phyloP scores from a whole-genome alignment of 1,140 invertebrate species.

The Hyphantria cunea region DNA sequence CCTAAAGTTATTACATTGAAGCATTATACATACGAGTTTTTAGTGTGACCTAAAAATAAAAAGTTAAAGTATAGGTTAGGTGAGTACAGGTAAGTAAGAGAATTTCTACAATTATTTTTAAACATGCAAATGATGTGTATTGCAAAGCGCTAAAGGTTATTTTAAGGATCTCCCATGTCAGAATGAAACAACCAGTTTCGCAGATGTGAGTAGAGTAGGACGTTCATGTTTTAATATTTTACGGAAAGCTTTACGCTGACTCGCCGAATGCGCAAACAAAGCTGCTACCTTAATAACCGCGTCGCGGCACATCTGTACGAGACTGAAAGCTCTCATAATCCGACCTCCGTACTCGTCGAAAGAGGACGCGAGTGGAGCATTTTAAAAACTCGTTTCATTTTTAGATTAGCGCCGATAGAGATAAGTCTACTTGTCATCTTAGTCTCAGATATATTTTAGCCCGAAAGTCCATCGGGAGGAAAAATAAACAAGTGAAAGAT shows the following conservation, averaged over 20 bases:
- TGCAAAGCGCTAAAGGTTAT: conserved; percentile 2
- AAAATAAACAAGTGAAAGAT: conserved; percentile 73
- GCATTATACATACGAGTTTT: too few relatives aligned
- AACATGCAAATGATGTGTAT: neutral
- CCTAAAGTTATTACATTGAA: conserved; percentile 10
- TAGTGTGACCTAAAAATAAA: neutral
- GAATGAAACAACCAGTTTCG: conserved; percentile 4
- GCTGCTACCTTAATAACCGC: conserved; percentile 70
- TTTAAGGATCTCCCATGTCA: conserved; percentile 11
- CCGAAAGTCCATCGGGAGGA: conserved; percentile 53
- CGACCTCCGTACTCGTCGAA: conserved; percentile 39
- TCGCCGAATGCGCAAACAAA: conserved; percentile 71
- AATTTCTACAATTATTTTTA: neutral
- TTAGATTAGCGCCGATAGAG: conserved; percentile 62
- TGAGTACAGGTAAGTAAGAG: too few relatives aligned
- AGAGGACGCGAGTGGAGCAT: conserved; percentile 51
- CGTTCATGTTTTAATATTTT: conserved; percentile 73
- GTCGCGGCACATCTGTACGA: conserved; percentile 51
- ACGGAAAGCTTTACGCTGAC: conserved; percentile 60
- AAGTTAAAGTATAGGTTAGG: conserved; percentile 4
- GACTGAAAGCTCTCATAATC: conserved; percentile 71
- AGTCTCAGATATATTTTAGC: conserved; percentile 57
- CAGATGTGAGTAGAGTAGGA: conserved; percentile 38
- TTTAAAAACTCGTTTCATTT: conserved; percentile 61
- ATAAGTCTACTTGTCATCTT: conserved; percentile 65